Conservation (phyloP, 2,113 vertebrate genomes). For the Casuarius casuarius region DNA sequence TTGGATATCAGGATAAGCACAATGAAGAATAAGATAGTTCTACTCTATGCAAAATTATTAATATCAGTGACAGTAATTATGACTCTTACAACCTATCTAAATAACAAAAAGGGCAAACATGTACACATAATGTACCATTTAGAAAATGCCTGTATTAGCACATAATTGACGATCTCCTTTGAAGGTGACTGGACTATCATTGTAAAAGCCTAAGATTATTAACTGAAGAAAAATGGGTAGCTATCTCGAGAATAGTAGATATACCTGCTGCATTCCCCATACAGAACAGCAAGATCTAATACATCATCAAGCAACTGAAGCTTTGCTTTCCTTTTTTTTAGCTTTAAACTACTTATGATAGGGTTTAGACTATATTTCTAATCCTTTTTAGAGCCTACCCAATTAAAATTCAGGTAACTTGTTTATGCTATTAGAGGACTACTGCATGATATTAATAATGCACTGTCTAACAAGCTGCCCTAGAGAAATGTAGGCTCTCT, state of each 20-base stretch:
- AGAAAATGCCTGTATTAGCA: background rate
- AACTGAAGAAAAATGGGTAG: constrained; percentile 51
- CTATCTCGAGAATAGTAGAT: constrained; percentile 48
- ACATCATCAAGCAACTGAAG: constrained; percentile 64
- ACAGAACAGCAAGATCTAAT: constrained; percentile 50
- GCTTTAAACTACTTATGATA: constrained; percentile 73
- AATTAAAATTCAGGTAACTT: constrained; percentile 68
- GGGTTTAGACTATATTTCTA: constrained; percentile 52
- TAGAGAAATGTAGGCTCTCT: constrained; percentile 38
- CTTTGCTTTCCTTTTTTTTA: constrained; percentile 58
- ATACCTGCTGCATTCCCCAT: constrained; percentile 9
- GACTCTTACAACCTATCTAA: constrained; percentile 45
- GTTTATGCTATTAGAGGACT: constrained; percentile 50
- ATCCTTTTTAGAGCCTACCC: constrained; percentile 51
- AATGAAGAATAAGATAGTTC: background rate
- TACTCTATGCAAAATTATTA: constrained; percentile 13
- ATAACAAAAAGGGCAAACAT: constrained; percentile 35
- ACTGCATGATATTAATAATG: constrained; percentile 56
- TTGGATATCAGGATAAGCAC: background rate
- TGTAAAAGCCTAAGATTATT: constrained; percentile 63
- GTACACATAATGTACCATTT: background rate
- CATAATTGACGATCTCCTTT: constrained; percentile 40
- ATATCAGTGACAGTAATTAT: constrained; percentile 56
- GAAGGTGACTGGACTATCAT: constrained; percentile 63
- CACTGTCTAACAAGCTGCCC: background rate